These are phyloP conservation scores for Apodemus speciosus DNA, from an alignment of 2,113 vertebrate genomes.

Conservation along the genomic window DNA sequence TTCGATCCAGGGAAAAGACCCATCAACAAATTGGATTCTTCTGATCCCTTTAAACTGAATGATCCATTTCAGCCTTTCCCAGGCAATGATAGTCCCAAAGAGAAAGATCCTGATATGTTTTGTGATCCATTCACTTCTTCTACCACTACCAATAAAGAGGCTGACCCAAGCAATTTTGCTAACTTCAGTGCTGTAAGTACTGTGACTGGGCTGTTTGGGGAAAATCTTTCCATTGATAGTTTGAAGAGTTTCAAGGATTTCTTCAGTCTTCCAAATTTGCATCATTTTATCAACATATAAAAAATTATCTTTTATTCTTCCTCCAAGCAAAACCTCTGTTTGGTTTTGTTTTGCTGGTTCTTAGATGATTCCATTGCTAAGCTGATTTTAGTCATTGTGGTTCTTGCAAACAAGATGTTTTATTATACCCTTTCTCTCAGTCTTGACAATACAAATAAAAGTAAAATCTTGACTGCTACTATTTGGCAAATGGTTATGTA, in stretches of 20 bases:
- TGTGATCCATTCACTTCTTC: constrained; percentile 93
- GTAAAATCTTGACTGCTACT: constrained; percentile 47
- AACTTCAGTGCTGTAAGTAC: constrained; percentile 99
- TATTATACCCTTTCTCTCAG: constrained; percentile 44
- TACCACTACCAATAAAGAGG: constrained; percentile 90
- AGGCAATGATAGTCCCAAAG: constrained; percentile 92
- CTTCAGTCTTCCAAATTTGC: constrained; percentile 63
- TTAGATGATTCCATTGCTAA: constrained; percentile 40
- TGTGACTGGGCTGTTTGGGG: constrained; percentile 73
- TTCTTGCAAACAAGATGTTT: constrained; percentile 50
- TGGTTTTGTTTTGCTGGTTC: constrained; percentile 45
- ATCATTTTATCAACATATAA: constrained; percentile 51
- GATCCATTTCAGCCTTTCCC: constrained; percentile 93
- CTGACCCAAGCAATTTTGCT: constrained; percentile 94
- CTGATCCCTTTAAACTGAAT: constrained; percentile 94
- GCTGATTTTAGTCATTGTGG: constrained; percentile 44
- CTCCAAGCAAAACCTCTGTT: constrained; percentile 59
- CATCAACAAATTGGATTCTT: constrained; percentile 93
- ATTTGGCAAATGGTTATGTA: constrained; percentile 26
- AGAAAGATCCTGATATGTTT: constrained; percentile 91
- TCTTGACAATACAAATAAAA: constrained; percentile 31
- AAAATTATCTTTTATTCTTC: constrained; percentile 48
- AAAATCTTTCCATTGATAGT: constrained; percentile 59
- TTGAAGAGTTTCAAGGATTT: constrained; percentile 63
- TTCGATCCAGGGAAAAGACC: constrained; percentile 94